Evolutionary conservation across 2,888 invertebrate species (phyloP).

Genomic region (Coelogynopora nodosa): DNA sequence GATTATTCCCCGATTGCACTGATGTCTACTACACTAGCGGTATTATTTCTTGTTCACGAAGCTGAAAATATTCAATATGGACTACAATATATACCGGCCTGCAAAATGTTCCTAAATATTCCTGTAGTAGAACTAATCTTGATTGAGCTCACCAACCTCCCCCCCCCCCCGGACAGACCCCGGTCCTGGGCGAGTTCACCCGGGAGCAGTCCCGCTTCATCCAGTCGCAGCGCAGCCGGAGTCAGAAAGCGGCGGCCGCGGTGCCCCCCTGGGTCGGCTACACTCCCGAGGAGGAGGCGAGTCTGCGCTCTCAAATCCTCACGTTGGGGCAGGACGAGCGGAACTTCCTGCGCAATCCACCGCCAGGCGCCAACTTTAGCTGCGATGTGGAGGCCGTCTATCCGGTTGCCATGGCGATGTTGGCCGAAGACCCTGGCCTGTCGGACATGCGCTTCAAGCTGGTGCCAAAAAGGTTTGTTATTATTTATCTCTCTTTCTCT

Average conservation of each 20-base stretch:
- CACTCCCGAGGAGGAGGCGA: slow-evolving; percentile 72
- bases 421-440: slow-evolving; percentile 89
- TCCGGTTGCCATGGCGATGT: slow-evolving; percentile 86
- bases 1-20: too few species aligned
- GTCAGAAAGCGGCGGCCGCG: slow-evolving; percentile 57
- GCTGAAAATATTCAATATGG: too few species aligned
- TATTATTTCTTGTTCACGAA: too few species aligned
- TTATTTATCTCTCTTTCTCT: too few species aligned
- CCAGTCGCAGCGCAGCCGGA: slow-evolving; percentile 74
- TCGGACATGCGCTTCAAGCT: slow-evolving; percentile 98
- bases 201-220: slow-evolving; percentile 94
- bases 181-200: slow-evolving; percentile 90
- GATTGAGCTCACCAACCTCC: too few species aligned
- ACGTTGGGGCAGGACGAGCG: slow-evolving; percentile 91
- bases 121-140: too few species aligned
- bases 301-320: slow-evolving; percentile 88
- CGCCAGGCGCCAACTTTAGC: slow-evolving; percentile 80
- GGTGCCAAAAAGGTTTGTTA: slow-evolving; percentile 79
- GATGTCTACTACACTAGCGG: too few species aligned
- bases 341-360: slow-evolving; percentile 90
- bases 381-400: slow-evolving; percentile 89
- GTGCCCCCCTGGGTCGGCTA: slow-evolving; percentile 84
- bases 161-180: slow-evolving; percentile 65
- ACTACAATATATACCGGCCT: too few species aligned
- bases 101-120: too few species aligned